These are phyloP conservation scores for Tretioscincus oriximinensis DNA, from an alignment of 2,113 vertebrate species.

Conservation along the genomic window DNA sequence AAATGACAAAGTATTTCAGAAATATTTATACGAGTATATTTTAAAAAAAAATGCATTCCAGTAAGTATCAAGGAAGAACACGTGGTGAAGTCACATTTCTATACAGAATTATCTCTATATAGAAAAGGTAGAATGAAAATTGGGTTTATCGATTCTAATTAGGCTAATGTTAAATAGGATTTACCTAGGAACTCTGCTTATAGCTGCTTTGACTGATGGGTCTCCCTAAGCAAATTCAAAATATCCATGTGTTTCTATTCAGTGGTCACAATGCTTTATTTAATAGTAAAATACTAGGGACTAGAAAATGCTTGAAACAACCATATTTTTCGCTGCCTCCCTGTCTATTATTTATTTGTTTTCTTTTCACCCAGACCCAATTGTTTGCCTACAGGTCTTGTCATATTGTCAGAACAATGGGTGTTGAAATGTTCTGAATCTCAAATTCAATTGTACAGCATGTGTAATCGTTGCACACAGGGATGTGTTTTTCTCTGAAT, in stretches of 20 bases:
- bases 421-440: slow-evolving; percentile 34
- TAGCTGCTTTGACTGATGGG: slow-evolving; percentile 72
- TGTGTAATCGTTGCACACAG: slow-evolving; percentile 3
- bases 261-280: slow-evolving; percentile 1
- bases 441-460: slow-evolving; percentile 17
- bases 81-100: background rate
- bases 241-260: slow-evolving; percentile 35
- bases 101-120: slow-evolving; percentile 78
- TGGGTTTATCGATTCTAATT: slow-evolving; percentile 99
- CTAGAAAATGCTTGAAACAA: slow-evolving; percentile 14
- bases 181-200: slow-evolving; percentile 85
- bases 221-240: slow-evolving; percentile 50
- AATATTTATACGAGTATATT: slow-evolving; percentile 63
- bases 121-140: slow-evolving; percentile 86
- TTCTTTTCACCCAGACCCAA: slow-evolving; percentile 13
- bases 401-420: slow-evolving; percentile 35
- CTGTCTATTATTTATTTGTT: slow-evolving; percentile 11
- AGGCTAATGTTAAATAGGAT: slow-evolving; percentile 97
- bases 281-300: background rate
- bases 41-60: slow-evolving; percentile 51
- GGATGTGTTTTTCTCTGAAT: slow-evolving; percentile 7
- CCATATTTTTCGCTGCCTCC: background rate
- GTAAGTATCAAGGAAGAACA: slow-evolving; percentile 51
- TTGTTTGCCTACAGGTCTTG: slow-evolving; percentile 3
- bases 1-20: slow-evolving; percentile 38